phyloP scores from a whole-genome alignment of 2,888 invertebrate species.

The Harpalus rufipes region DNA sequence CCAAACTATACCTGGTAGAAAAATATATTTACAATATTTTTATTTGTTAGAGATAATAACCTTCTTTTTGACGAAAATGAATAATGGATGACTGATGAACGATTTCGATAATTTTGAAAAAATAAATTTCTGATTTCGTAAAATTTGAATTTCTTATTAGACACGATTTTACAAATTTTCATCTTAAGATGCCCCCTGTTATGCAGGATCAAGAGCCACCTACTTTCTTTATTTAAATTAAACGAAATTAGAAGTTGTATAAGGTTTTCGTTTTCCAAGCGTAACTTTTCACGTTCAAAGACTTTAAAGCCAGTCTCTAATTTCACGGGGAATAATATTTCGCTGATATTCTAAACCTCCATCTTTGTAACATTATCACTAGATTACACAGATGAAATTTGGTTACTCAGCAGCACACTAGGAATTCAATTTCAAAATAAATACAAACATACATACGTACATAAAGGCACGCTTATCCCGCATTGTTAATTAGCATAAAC shows the following conservation, averaged over 20 bases:
- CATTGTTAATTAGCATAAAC: too few species aligned
- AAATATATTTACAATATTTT: too few species aligned
- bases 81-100: too few species aligned
- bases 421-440: too few species aligned
- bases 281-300: constrained; percentile 16
- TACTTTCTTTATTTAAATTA: neutral
- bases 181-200: neutral
- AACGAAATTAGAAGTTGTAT: neutral
- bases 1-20: too few species aligned
- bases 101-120: too few species aligned
- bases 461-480: too few species aligned
- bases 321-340: constrained; percentile 33
- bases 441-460: too few species aligned
- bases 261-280: constrained; percentile 1
- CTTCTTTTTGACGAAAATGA: too few species aligned
- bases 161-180: neutral
- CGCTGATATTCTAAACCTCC: constrained; percentile 22
- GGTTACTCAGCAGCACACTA: constrained; percentile 6
- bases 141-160: neutral
- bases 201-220: neutral
- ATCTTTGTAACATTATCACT: constrained; percentile 13
- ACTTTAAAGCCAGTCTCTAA: constrained; percentile 11
- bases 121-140: neutral
- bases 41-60: too few species aligned
- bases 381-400: constrained; percentile 20